Percentiles rank a stretch among this genome's conserved stretches.
Evolutionary conservation across 2,888 invertebrate genomes (phyloP).

Genomic region (Cremastinae sp.): DNA sequence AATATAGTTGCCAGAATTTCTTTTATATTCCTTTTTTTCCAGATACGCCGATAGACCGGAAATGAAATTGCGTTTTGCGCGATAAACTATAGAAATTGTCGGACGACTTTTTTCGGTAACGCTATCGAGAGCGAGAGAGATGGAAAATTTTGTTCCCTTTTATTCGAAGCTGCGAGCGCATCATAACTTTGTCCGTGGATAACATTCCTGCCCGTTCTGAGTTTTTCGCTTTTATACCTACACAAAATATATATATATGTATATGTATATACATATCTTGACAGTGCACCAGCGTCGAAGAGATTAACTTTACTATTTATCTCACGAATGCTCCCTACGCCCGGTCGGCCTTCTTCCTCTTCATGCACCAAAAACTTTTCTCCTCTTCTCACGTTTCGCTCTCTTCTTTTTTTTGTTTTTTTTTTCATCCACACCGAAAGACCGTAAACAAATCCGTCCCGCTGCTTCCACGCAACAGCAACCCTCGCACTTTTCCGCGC

Average conservation of each 20-base stretch:
- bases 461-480: conserved; percentile 26
- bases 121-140: conserved; percentile 21
- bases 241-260: conserved; percentile 7
- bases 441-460: conserved; percentile 63
- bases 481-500: conserved; percentile 43
- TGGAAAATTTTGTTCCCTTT: conserved; percentile 8
- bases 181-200: conserved; percentile 48
- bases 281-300: conserved; percentile 58
- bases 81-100: conserved; percentile 46
- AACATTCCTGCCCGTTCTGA: conserved; percentile 39
- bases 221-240: neutral
- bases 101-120: neutral
- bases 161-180: conserved; percentile 33
- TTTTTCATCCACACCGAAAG: conserved; percentile 56
- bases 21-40: conserved; percentile 18
- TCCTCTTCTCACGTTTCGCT: conserved; percentile 49
- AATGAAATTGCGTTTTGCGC: conserved; percentile 31
- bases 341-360: conserved; percentile 36
- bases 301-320: conserved; percentile 68
- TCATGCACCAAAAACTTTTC: conserved; percentile 52
- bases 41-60: conserved; percentile 19
- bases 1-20: conserved; percentile 3
- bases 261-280: conserved; percentile 41
- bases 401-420: too few relatives aligned
- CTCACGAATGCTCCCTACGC: conserved; percentile 42